phyloP scores from a whole-genome alignment of 37 sponge, comb jelly and placozoan genomes.

The Chondrosia reniformis region DNA sequence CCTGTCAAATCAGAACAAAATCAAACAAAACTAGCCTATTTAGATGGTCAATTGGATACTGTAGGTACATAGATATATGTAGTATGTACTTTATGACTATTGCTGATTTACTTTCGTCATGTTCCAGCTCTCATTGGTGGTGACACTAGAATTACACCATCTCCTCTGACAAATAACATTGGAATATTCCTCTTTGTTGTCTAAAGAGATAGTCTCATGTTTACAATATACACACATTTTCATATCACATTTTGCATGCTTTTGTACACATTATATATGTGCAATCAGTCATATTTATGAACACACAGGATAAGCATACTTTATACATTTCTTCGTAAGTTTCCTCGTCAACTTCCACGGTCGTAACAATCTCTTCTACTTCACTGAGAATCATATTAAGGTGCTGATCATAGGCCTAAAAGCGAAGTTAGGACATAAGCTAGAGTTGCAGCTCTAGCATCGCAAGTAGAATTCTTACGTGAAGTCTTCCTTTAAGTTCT shows the following conservation, averaged over 20 bases:
- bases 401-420: slow-evolving; percentile 95
- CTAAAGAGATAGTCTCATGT: slow-evolving; percentile 12
- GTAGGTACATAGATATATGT: neutral
- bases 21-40: no score
- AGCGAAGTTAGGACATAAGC: no score
- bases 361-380: slow-evolving; percentile 95
- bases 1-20: no score
- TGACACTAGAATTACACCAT: slow-evolving; percentile 97
- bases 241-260: neutral
- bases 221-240: neutral
- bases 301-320: slow-evolving; percentile 21
- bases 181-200: slow-evolving; percentile 84
- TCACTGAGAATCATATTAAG: slow-evolving; percentile 97
- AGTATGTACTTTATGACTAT: neutral
- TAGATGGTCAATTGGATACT: no score
- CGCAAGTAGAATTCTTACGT: slow-evolving; percentile 79
- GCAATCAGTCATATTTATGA: neutral
- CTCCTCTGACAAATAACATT: slow-evolving; percentile 98
- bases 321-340: slow-evolving; percentile 97
- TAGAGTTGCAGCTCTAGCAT: no score
- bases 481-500: slow-evolving; percentile 89
- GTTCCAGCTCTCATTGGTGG: slow-evolving; percentile 77
- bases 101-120: neutral
- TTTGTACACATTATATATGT: neutral
- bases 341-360: slow-evolving; percentile 95